These are phyloP conservation scores for Enteromius thamalakanensis DNA, from an alignment of 2,797 vertebrate species.

Conservation along the genomic window DNA sequence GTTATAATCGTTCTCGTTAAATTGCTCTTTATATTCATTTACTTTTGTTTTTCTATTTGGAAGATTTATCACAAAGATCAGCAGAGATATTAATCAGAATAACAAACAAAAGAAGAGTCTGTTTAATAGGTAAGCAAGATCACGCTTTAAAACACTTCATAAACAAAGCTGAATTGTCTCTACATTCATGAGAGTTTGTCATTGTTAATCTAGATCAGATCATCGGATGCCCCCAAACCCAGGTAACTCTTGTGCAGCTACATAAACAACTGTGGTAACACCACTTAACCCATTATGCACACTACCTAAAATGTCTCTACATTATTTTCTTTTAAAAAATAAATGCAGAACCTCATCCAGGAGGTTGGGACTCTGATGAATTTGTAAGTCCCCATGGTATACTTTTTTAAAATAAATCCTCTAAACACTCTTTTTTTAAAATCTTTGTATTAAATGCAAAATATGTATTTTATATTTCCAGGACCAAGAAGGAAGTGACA, in stretches of 20 bases:
- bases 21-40: background rate
- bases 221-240: slow-evolving; percentile 59
- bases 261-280: background rate
- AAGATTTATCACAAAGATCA: slow-evolving; percentile 84
- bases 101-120: slow-evolving; percentile 41
- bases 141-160: background rate
- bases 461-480: background rate
- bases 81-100: slow-evolving; percentile 61
- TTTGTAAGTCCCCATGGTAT: slow-evolving; percentile 70
- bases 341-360: background rate
- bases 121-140: slow-evolving; percentile 61
- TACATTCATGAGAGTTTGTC: background rate
- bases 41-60: slow-evolving; percentile 6
- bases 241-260: slow-evolving; percentile 62
- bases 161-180: background rate
- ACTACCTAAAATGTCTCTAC: slow-evolving; percentile 27
- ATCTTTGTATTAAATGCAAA: background rate
- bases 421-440: background rate
- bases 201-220: slow-evolving; percentile 53
- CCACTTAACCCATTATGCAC: background rate
- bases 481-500: slow-evolving; percentile 77
- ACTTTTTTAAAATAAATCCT: background rate
- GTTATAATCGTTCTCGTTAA: background rate
- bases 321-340: background rate
- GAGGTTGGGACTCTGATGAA: slow-evolving; percentile 71